These are phyloP conservation scores for Bellardia bayeri DNA, from an alignment of 2,888 invertebrate species.

Conservation along the genomic window DNA sequence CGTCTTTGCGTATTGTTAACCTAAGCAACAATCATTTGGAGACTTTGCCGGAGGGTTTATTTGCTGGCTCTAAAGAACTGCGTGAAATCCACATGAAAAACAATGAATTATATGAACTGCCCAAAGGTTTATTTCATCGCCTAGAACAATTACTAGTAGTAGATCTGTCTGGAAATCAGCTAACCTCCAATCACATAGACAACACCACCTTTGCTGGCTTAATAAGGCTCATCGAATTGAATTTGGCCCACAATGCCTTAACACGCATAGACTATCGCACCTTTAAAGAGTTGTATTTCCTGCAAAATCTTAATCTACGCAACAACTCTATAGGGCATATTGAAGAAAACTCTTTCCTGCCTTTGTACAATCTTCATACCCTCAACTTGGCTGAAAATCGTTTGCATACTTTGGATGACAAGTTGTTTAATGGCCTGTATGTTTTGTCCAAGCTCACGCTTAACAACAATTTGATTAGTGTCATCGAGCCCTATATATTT, in stretches of 20 bases:
- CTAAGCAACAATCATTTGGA: conserved; percentile 94
- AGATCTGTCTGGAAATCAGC: conserved; percentile 93
- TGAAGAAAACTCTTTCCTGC: conserved; percentile 94
- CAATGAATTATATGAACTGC: conserved; percentile 92
- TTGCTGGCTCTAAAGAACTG: conserved; percentile 92
- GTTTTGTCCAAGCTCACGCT: conserved; percentile 93
- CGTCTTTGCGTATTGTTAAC: conserved; percentile 92
- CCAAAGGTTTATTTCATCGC: conserved; percentile 92
- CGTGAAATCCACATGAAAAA: conserved; percentile 93
- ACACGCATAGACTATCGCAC: conserved; percentile 93
- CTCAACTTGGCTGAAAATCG: conserved; percentile 95
- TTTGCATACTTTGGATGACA: conserved; percentile 91
- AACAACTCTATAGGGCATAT: conserved; percentile 95
- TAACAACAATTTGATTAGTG: conserved; percentile 93
- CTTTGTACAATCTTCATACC: conserved; percentile 94
- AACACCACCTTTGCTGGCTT: conserved; percentile 94
- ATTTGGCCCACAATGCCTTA: conserved; percentile 93
- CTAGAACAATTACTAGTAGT: conserved; percentile 93
- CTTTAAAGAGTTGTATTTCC: conserved; percentile 93
- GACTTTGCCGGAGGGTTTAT: conserved; percentile 92
- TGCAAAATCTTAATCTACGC: conserved; percentile 93
- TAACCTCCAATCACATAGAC: conserved; percentile 93
- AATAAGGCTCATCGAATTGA: conserved; percentile 92
- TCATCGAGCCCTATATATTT: conserved; percentile 91
- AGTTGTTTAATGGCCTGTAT: conserved; percentile 93